phyloP scores from a whole-genome alignment of 2,113 vertebrate genomes.

The Megaceryle maxima region DNA sequence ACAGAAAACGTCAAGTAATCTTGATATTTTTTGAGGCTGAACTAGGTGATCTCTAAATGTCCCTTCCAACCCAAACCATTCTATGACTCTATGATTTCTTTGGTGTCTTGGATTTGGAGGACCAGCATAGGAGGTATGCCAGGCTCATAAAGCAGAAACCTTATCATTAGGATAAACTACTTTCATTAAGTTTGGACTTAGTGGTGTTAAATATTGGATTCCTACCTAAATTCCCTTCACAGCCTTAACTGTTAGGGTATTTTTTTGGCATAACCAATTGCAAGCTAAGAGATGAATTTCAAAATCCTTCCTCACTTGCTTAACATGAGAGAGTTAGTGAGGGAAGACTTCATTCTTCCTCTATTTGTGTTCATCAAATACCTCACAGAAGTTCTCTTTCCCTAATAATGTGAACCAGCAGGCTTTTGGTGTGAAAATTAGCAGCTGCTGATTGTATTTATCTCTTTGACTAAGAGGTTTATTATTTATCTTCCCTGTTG shows the following conservation, averaged over 20 bases:
- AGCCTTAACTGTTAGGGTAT: background rate
- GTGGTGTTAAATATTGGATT: background rate
- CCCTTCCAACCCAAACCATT: background rate
- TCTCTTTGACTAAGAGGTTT: conserved; percentile 73
- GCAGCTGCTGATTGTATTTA: conserved; percentile 51
- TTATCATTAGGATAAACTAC: background rate
- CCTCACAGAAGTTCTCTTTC: background rate
- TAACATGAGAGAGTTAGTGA: background rate
- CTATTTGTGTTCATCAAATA: background rate
- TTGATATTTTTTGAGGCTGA: background rate
- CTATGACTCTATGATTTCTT: background rate
- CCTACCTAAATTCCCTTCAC: background rate
- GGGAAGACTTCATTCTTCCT: background rate
- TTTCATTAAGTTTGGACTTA: background rate
- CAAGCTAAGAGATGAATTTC: background rate
- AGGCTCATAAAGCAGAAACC: background rate
- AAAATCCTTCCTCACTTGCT: background rate
- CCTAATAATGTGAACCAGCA: conserved; percentile 8
- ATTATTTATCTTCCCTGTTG: conserved; percentile 74
- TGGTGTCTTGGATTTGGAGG: background rate
- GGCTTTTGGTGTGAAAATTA: conserved; percentile 62
- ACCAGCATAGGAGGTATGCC: background rate
- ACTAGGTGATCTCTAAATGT: background rate
- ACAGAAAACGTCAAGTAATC: background rate
- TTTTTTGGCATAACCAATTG: background rate